These are phyloP conservation scores for Arnoldichthys spilopterus DNA, from an alignment of 2,797 vertebrate genomes.

Conservation along the genomic window DNA sequence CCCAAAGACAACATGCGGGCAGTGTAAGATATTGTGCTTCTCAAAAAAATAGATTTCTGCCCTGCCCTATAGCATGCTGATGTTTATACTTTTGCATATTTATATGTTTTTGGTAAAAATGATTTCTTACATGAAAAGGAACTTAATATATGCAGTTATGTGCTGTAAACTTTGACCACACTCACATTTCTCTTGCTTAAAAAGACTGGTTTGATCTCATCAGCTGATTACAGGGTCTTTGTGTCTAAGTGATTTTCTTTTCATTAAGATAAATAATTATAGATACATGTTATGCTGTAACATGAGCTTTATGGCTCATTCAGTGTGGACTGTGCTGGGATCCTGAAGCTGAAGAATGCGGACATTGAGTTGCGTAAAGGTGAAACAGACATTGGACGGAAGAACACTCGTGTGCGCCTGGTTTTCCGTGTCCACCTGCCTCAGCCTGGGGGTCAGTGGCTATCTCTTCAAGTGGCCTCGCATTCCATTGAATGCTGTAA, in stretches of 20 bases:
- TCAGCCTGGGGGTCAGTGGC: slow-evolving; percentile 75
- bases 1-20: slow-evolving; percentile 89
- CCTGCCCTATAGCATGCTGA: not conserved
- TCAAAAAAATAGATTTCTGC: no score
- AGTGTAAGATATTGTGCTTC: slow-evolving; percentile 72
- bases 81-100: not conserved
- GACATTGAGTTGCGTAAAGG: slow-evolving; percentile 89
- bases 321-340: slow-evolving; percentile 87
- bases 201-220: not conserved
- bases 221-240: not conserved
- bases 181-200: not conserved
- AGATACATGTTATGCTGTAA: not conserved
- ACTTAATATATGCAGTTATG: not conserved
- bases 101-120: not conserved
- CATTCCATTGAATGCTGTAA: slow-evolving; percentile 89
- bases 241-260: not conserved
- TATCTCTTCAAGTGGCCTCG: slow-evolving; percentile 84
- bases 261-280: not conserved
- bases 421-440: slow-evolving; percentile 87
- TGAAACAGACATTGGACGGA: slow-evolving; percentile 87
- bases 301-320: not conserved
- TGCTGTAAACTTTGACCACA: not conserved
- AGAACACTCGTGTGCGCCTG: slow-evolving; percentile 85
- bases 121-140: not conserved
- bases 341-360: slow-evolving; percentile 86